Evolutionary conservation across 2,797 vertebrate genomes (phyloP).

Genomic region (Otolemur crassicaudatus): DNA sequence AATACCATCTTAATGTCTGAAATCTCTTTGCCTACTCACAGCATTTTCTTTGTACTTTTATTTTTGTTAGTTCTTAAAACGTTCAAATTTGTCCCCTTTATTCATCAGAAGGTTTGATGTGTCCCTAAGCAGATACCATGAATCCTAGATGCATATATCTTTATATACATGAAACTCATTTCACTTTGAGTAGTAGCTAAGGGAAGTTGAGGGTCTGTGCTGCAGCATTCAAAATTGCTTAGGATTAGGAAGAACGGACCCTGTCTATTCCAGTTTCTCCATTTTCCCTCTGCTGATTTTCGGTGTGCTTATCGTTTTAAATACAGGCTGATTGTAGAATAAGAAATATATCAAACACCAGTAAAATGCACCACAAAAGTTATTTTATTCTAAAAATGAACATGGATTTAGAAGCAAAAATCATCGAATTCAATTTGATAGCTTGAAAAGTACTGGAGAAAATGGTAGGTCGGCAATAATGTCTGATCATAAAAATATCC

Average conservation of each 20-base stretch:
- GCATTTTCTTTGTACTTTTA: constrained; percentile 58
- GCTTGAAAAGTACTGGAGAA: background rate
- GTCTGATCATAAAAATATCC: constrained; percentile 17
- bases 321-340: background rate
- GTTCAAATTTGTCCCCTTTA: constrained; percentile 18
- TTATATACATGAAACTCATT: constrained; percentile 19
- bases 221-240: background rate
- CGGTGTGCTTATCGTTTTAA: background rate
- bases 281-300: constrained; percentile 38
- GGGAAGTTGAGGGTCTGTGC: background rate
- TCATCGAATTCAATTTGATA: constrained; percentile 47
- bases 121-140: background rate
- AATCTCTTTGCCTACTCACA: background rate
- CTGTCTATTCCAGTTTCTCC: background rate
- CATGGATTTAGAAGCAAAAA: constrained; percentile 36
- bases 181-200: background rate
- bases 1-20: constrained; percentile 6
- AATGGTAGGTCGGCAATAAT: background rate
- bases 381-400: constrained; percentile 52
- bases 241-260: background rate
- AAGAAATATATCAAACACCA: background rate
- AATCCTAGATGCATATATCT: background rate
- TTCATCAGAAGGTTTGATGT: constrained; percentile 44
- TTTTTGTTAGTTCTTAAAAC: background rate
- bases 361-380: background rate